Percentiles rank a stretch among this genome's conserved stretches.
These are phyloP conservation scores for Callinectes sapidus DNA, from an alignment of 2,888 invertebrate species.

Conservation along the genomic window DNA sequence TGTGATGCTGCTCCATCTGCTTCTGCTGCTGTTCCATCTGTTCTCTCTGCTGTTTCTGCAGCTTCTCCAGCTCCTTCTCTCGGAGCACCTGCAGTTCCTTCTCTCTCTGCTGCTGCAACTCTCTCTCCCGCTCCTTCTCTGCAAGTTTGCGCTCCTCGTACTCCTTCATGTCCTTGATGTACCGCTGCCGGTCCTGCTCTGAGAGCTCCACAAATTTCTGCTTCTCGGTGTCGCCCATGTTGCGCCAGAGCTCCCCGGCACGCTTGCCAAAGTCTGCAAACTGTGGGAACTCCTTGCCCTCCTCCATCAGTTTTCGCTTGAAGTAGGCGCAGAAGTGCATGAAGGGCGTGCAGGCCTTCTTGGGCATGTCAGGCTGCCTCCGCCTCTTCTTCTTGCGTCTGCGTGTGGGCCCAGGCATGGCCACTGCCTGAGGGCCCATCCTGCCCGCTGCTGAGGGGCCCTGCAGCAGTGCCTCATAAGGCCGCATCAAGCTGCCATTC, in stretches of 20 bases:
- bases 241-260: conserved; percentile 72
- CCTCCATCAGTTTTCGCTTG: conserved; percentile 72
- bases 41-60: conserved; percentile 72
- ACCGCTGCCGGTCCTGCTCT: conserved; percentile 72
- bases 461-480: conserved; percentile 70
- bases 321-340: conserved; percentile 73
- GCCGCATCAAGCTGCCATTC: conserved; percentile 71
- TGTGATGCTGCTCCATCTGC: conserved; percentile 71
- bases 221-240: conserved; percentile 72
- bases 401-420: conserved; percentile 72
- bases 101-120: conserved; percentile 72
- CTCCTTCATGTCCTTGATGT: conserved; percentile 73
- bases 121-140: conserved; percentile 71
- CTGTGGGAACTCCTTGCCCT: conserved; percentile 73
- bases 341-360: conserved; percentile 73
- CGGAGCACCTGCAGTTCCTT: conserved; percentile 71
- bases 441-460: conserved; percentile 65
- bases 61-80: conserved; percentile 72
- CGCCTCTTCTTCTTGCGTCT: conserved; percentile 73
- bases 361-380: conserved; percentile 73
- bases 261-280: conserved; percentile 73
- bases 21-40: conserved; percentile 72
- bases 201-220: conserved; percentile 72
- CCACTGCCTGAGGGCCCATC: conserved; percentile 69
- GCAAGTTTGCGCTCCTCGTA: conserved; percentile 72